Evolutionary conservation across 2,888 invertebrate genomes (phyloP), one percentile per base, ranked within the genome.

Genomic region (Polia nebulosa): DNA sequence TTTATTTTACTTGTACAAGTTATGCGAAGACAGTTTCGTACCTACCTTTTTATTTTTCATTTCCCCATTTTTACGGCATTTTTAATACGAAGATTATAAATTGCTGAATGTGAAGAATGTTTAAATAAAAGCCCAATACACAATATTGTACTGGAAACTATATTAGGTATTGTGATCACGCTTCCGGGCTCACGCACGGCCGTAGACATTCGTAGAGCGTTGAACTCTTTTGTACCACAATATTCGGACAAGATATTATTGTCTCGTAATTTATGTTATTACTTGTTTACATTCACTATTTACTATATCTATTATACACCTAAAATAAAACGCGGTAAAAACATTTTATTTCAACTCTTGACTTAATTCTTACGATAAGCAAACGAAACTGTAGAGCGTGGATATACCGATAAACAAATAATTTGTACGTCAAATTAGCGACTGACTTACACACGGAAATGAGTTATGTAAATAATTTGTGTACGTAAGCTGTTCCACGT

Each of bases 161-260:
- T 67, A 74, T 80, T 72, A 68, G 72, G 60, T 47, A 83, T 82
- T 84, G 57, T 72, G 74, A 32, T 78, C 80, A 82, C 77, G 83
- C 75, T 85, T 87, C 81, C 80, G 76, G 80, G 55, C 72, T 64
- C 84, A 81, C 81, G 78, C 82, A 80, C 62, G 44, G 49, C 65
- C 53, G 63, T 70, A 80, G 72, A 80, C 81, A 72, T 81, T 73
- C 68, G 39, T 72, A 85, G 89, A 85, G 90, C 93, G 93, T 93
- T 93, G 93, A 93, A 92, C 91, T 93, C 93, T 93, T 93, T 92
- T 91, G 85, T 91, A 89, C 78, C 82, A 77, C 76, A 77, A 78
- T 76, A 67, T 81, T 76, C 51, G 57, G 67, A 72, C 64, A 78
- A 67, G 68, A 82, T 74, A 45, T 39, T 52, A 77, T 9, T 65